phyloP scores from a whole-genome alignment of 2,888 invertebrate species.

The Parascotia fuliginaria region DNA sequence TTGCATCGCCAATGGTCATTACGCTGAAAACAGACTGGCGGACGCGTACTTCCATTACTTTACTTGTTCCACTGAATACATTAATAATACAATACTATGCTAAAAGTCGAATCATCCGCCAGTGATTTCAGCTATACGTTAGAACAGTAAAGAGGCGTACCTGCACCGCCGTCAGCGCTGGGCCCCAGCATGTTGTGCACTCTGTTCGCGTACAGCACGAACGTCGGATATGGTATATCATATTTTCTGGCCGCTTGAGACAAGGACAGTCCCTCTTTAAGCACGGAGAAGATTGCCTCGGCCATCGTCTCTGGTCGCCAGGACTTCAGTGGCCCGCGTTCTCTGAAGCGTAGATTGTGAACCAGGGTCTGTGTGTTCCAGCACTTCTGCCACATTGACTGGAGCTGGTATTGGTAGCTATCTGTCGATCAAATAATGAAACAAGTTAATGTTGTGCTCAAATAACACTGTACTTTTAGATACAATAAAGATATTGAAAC shows the following conservation, averaged over 20 bases:
- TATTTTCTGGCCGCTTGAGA: conserved; percentile 97
- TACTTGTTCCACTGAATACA: too few relatives aligned
- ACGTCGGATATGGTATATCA: conserved; percentile 97
- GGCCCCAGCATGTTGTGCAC: conserved; percentile 98
- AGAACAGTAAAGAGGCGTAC: conserved; percentile 77
- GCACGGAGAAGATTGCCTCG: conserved; percentile 96
- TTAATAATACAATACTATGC: not conserved
- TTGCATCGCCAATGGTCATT: conserved; percentile 19
- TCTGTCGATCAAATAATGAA: conserved; percentile 90
- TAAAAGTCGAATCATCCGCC: not conserved
- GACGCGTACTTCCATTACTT: conserved; percentile 5
- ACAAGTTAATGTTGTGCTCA: too few relatives aligned
- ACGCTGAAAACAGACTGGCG: conserved; percentile 34
- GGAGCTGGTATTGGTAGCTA: conserved; percentile 97
- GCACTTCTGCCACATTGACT: conserved; percentile 98
- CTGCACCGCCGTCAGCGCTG: conserved; percentile 95
- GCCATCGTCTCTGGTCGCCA: conserved; percentile 98
- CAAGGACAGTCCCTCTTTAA: conserved; percentile 94
- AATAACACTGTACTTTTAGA: too few relatives aligned
- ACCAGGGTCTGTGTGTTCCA: conserved; percentile 97
- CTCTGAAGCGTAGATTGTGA: conserved; percentile 95
- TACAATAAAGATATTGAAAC: too few relatives aligned
- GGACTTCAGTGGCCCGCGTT: conserved; percentile 96
- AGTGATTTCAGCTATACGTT: conserved; percentile 2
- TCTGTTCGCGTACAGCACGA: conserved; percentile 96